These are phyloP conservation scores for Myocastor coypus DNA, from an alignment of 2,113 vertebrate species.

Conservation along the genomic window DNA sequence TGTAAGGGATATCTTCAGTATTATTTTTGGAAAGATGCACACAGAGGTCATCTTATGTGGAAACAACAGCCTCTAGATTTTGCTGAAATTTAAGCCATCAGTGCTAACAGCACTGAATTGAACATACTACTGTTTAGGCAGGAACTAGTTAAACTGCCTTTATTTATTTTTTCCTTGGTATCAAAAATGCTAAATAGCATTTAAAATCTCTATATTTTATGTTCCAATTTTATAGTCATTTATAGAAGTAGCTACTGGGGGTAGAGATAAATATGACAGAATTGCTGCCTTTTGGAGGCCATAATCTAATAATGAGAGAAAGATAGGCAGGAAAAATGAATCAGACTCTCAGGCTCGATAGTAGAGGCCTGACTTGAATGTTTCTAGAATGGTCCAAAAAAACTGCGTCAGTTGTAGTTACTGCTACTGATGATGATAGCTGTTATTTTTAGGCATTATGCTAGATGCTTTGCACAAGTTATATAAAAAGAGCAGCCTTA, in stretches of 20 bases:
- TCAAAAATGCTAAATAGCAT: background rate
- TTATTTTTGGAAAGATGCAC: background rate
- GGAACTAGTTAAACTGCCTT: background rate
- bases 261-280: background rate
- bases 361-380: background rate
- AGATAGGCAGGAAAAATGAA: background rate
- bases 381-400: background rate
- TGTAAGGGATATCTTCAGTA: background rate
- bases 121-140: background rate
- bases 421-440: background rate
- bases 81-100: background rate
- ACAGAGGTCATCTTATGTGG: background rate
- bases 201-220: background rate
- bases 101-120: background rate
- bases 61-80: background rate
- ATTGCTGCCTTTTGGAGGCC: background rate
- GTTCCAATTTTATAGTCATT: background rate
- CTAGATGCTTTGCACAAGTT: background rate
- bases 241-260: background rate
- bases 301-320: background rate
- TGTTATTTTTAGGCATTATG: background rate
- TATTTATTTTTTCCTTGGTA: constrained; percentile 34
- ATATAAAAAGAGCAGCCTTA: background rate
- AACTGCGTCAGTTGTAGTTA: background rate
- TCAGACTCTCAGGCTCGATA: background rate